Base-by-base conservation (phyloP, 2,888 invertebrate genomes). In the Leptinotarsa haldemani region DNA sequence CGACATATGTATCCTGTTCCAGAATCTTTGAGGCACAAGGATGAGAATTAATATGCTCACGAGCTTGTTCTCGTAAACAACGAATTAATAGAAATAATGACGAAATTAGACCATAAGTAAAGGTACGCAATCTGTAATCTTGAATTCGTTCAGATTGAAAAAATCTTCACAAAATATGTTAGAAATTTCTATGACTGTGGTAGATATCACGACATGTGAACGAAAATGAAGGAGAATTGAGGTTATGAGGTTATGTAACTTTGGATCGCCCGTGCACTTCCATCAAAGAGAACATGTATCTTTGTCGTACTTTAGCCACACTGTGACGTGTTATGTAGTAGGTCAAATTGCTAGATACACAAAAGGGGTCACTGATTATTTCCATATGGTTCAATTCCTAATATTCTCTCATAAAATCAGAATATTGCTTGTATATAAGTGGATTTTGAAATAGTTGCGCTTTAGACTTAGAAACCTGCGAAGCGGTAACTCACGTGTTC, bases 321-420 rank as follows among this genome's bases (percentile, higher is more conserved):
- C 75, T 68, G 46, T 80, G 79, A 73, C 82, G 81, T 4, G 82
- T 80, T 12, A 82, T 65, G 65, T 77, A 79, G 56, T 77, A 80
- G 13, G 15, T 15, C 18, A 40, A 13, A 3, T 66, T 4, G 15
- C 16, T 25, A n/a, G 69, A 46, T 16, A 66, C 53, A 50, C 52
- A 50, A 15, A 53, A 20, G 16, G 53, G 16, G 18, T 16, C 16
- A 9, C 9, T 53, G 53, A 4, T 53, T 18, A 18, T 9, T 53
- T 68, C 67, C 73, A 80, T 76, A 47, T 78, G 75, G 18, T 65
- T 47, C 15, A 66, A 69, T 1, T 15, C 12, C 13, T 63, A 3
- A 74, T 74, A 79, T 68, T 80, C 77, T 9, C 30, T 52, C 73
- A 80, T 77, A 65, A 76, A 79, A 18, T 70, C 70, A 30, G 18